Evolutionary conservation across 2,888 invertebrate species (phyloP).

Genomic region (Tetranychus truncatus): DNA sequence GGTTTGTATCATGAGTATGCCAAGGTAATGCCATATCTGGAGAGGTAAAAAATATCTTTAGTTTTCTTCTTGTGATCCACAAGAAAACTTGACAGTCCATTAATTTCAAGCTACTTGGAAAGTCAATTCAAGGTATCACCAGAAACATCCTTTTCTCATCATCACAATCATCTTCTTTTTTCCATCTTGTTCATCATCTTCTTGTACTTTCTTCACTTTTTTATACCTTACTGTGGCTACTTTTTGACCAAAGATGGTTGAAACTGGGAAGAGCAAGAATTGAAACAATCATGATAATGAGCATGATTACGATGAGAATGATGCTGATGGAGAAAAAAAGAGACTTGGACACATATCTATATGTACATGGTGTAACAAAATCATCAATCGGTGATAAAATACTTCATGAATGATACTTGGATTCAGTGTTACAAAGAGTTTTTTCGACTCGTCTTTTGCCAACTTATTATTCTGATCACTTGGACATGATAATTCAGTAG

Average conservation of each 20-base stretch:
- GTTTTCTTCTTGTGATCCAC: background rate
- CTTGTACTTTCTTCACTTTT: background rate
- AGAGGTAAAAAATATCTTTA: background rate
- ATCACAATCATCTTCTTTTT: background rate
- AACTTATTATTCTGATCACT: background rate
- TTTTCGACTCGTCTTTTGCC: background rate
- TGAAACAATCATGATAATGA: background rate
- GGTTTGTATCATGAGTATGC: too few relatives aligned
- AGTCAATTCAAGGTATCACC: background rate
- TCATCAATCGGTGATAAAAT: background rate
- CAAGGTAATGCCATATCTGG: too few relatives aligned
- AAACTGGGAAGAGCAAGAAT: too few relatives aligned
- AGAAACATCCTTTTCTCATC: conserved; percentile 4
- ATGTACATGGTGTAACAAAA: background rate
- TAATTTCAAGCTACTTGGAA: background rate
- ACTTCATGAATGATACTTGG: background rate
- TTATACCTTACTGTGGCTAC: background rate
- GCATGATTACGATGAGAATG: background rate
- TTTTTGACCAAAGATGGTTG: background rate
- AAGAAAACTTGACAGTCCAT: background rate
- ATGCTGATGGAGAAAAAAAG: background rate
- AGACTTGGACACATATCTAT: background rate
- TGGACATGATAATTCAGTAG: too few relatives aligned
- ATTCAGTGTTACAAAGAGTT: background rate
- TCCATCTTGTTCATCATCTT: background rate